phyloP scores from a whole-genome alignment of 2,113 vertebrate species.

The Cygnus atratus region DNA sequence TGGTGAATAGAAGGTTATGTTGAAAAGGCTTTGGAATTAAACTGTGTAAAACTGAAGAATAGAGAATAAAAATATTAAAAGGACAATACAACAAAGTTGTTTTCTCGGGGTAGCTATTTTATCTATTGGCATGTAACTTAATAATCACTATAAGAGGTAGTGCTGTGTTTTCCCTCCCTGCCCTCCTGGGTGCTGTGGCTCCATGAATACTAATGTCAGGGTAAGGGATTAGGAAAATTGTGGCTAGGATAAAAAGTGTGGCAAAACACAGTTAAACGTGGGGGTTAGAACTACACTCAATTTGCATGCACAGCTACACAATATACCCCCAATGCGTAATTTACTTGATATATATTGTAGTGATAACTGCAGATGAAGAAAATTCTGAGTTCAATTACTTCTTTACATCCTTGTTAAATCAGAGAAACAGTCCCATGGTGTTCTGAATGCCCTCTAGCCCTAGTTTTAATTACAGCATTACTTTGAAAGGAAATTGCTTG shows the following conservation, averaged over 20 bases:
- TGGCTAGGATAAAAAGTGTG: neutral
- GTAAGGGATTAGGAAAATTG: neutral
- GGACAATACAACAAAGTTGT: neutral
- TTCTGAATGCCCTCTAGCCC: neutral
- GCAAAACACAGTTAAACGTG: neutral
- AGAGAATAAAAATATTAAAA: neutral
- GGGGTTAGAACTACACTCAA: neutral
- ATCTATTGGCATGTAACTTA: neutral
- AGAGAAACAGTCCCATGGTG: neutral
- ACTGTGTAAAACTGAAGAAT: neutral
- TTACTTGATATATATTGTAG: neutral
- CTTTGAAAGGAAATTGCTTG: neutral
- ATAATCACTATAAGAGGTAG: neutral
- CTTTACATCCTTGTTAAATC: neutral
- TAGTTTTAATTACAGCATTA: conserved; percentile 5
- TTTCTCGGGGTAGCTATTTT: neutral
- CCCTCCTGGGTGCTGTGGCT: neutral
- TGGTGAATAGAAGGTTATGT: neutral
- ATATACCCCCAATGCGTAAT: neutral
- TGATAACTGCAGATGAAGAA: neutral
- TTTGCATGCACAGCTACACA: neutral
- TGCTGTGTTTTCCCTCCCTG: neutral
- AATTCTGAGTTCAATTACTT: neutral
- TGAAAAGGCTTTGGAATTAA: neutral
- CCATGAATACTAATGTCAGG: neutral